Percentiles rank a stretch among this genome's conserved stretches.
These are phyloP conservation scores for Argyra leucocephala DNA, from an alignment of 2,888 invertebrate species.

Conservation along the genomic window DNA sequence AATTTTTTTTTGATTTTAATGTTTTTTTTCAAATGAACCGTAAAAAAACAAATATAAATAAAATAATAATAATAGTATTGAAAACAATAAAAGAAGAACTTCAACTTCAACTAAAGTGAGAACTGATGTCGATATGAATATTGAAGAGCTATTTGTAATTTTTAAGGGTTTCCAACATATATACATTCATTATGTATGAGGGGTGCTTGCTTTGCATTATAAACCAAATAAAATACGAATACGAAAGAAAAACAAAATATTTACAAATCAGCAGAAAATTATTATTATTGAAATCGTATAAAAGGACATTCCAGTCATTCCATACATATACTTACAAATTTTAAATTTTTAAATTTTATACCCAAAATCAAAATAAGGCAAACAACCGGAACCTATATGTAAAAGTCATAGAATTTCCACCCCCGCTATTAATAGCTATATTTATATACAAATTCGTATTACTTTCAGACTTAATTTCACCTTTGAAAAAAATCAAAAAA, in stretches of 20 bases:
- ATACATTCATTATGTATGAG: too few species aligned
- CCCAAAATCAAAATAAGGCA: too few species aligned
- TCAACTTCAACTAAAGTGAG: background rate
- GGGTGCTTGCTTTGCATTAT: too few species aligned
- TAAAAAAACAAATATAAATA: background rate
- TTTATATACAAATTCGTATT: background rate
- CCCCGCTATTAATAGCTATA: background rate
- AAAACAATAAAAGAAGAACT: background rate
- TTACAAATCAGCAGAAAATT: too few species aligned
- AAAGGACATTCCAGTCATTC: background rate
- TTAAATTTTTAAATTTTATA: background rate
- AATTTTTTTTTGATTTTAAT: background rate
- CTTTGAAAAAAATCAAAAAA: background rate
- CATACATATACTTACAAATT: background rate
- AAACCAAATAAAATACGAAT: too few species aligned
- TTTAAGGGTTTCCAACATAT: too few species aligned
- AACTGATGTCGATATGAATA: slow-evolving; percentile 6
- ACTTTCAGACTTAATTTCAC: background rate
- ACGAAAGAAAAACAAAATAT: background rate
- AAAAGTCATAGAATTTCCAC: background rate
- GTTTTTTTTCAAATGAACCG: background rate
- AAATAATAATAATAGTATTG: background rate
- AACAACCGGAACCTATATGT: background rate
- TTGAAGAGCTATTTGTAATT: background rate
- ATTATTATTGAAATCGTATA: background rate